Evolutionary conservation across 2,888 invertebrate species (phyloP).

Genomic region (Ophion ventricosus): DNA sequence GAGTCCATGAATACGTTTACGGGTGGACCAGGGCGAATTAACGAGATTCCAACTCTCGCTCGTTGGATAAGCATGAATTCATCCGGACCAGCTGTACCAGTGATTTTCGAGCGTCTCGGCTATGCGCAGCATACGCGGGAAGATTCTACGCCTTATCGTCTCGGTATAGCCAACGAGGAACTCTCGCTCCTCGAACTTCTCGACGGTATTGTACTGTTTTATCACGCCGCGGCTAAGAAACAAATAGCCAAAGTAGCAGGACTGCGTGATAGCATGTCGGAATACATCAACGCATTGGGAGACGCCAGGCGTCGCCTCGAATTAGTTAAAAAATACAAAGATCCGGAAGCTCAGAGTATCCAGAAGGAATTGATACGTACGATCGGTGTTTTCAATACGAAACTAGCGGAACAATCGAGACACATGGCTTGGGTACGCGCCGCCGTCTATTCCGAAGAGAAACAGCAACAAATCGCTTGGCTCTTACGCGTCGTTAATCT

Average conservation of each 20-base stretch:
- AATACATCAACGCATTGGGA: conserved; percentile 87
- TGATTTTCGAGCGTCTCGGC: conserved; percentile 75
- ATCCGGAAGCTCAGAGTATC: conserved; percentile 80
- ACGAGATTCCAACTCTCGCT: conserved; percentile 85
- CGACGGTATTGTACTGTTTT: conserved; percentile 88
- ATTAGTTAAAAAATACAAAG: conserved; percentile 77
- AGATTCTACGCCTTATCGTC: conserved; percentile 79
- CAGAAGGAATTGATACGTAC: conserved; percentile 85
- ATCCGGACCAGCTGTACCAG: conserved; percentile 60
- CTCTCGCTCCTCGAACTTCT: conserved; percentile 86
- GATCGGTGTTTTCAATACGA: conserved; percentile 86
- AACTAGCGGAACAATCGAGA: conserved; percentile 86
- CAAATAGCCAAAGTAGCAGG: conserved; percentile 85
- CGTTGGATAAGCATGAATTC: conserved; percentile 82
- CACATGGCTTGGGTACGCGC: conserved; percentile 90
- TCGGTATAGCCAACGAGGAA: conserved; percentile 84
- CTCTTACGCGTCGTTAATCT: conserved; percentile 86
- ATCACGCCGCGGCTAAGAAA: conserved; percentile 88
- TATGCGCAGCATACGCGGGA: conserved; percentile 74
- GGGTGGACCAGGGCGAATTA: conserved; percentile 84
- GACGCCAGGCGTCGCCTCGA: conserved; percentile 85
- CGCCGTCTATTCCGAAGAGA: conserved; percentile 87
- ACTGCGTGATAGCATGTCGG: conserved; percentile 87
- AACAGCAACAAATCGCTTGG: conserved; percentile 86
- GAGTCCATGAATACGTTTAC: conserved; percentile 83